Conservation (phyloP, 2,888 invertebrate genomes). For the Electrophaes corylata region DNA sequence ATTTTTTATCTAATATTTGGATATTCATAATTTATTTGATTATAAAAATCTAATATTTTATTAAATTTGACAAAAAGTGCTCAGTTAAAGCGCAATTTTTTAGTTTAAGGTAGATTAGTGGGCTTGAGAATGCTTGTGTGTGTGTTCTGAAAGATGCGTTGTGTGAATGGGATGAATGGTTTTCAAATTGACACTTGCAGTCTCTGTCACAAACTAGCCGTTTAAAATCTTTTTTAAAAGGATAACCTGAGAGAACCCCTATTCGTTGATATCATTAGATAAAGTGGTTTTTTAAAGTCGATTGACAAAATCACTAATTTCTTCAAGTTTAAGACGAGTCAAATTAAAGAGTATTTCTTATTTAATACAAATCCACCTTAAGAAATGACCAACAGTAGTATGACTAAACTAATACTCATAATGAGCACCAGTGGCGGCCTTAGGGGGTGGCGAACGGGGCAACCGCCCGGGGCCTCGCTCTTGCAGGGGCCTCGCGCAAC, state of each 20-base stretch:
- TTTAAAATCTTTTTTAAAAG: too few species aligned
- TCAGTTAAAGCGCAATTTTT: conserved; percentile 38
- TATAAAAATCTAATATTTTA: conserved; percentile 36
- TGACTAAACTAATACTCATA: too few species aligned
- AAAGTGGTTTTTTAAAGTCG: too few species aligned
- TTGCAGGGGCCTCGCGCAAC: too few species aligned
- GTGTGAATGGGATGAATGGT: conserved; percentile 10
- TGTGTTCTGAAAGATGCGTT: conserved; percentile 12
- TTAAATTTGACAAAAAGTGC: conserved; percentile 35
- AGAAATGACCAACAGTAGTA: too few species aligned
- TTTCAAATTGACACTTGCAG: conserved; percentile 22
- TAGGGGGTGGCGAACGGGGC: too few species aligned
- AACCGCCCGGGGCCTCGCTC: too few species aligned
- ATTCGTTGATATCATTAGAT: conserved; percentile 10
- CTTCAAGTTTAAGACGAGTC: not conserved
- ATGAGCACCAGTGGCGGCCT: too few species aligned
- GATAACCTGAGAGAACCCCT: not conserved
- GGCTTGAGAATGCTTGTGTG: conserved; percentile 17
- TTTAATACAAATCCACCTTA: too few species aligned
- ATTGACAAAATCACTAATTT: too few species aligned
- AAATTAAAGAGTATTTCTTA: too few species aligned
- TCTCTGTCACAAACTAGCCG: conserved; percentile 44
- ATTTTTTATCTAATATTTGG: conserved; percentile 36
- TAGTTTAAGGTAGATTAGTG: conserved; percentile 20
- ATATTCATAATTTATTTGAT: conserved; percentile 41